Percentiles rank a stretch among this genome's conserved stretches.
phyloP scores from a whole-genome alignment of 2,113 vertebrate genomes.

The Chamaetylas fuelleborni region DNA sequence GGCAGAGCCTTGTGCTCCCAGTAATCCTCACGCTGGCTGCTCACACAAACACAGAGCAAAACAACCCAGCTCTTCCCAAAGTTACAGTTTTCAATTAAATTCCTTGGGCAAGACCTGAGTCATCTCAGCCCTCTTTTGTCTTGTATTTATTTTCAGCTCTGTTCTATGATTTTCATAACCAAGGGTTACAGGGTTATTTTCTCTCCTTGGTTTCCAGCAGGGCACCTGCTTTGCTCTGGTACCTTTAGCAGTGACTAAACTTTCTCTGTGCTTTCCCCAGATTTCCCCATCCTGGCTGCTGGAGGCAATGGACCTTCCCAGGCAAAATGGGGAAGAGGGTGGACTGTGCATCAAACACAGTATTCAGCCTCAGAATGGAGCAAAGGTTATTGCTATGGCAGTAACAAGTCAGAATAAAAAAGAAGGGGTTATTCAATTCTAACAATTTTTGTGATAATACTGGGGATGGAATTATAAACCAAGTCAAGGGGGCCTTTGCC shows the following conservation, averaged over 20 bases:
- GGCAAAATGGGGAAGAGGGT: fast-evolving
- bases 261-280: not conserved
- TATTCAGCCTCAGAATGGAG: not conserved
- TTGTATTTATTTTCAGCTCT: not conserved
- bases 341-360: fast-evolving
- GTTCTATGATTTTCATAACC: not conserved
- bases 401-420: not conserved
- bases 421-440: not conserved
- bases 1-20: not conserved
- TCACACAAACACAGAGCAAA: conserved; percentile 13
- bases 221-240: not conserved
- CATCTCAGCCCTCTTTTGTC: not conserved
- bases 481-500: not conserved
- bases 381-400: not conserved
- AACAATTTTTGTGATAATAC: not conserved
- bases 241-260: not conserved
- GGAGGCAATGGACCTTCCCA: not conserved
- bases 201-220: not conserved
- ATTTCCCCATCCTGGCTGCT: not conserved
- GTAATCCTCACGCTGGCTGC: not conserved
- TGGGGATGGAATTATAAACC: not conserved
- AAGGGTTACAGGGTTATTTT: not conserved
- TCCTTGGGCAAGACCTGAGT: not conserved
- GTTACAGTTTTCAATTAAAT: not conserved
- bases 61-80: not conserved